These are phyloP conservation scores for Antitype chi DNA, from an alignment of 2,888 invertebrate genomes.

Conservation along the genomic window DNA sequence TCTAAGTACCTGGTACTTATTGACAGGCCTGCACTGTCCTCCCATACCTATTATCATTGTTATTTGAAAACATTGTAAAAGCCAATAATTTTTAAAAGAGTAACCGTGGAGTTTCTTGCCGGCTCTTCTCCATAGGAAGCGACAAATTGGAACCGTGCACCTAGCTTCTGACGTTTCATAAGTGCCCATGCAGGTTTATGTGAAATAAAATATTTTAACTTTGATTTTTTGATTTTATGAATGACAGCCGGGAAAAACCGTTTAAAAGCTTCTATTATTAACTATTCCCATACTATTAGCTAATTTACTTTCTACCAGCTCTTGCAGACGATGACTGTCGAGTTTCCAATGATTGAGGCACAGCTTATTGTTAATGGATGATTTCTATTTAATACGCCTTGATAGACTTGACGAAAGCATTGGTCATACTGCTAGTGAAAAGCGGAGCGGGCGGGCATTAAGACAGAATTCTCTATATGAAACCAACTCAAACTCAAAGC, in stretches of 20 bases:
- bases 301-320: constrained; percentile 44
- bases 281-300: constrained; percentile 10
- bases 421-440: constrained; percentile 46
- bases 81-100: too few relatives aligned
- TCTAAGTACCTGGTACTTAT: too few relatives aligned
- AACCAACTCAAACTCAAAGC: not conserved
- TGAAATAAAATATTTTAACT: too few relatives aligned
- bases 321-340: constrained; percentile 52
- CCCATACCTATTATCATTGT: too few relatives aligned
- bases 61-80: too few relatives aligned
- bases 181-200: too few relatives aligned
- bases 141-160: too few relatives aligned
- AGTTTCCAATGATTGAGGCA: constrained; percentile 43
- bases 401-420: constrained; percentile 35
- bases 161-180: too few relatives aligned
- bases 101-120: too few relatives aligned
- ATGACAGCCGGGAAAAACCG: not conserved
- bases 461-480: not conserved
- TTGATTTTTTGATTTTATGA: too few relatives aligned
- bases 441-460: not conserved
- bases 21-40: too few relatives aligned
- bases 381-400: constrained; percentile 59
- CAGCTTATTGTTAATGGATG: constrained; percentile 62
- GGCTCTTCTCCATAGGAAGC: too few relatives aligned
- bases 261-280: not conserved